phyloP scores from a whole-genome alignment of 2,113 vertebrate species.

The Lipophrys pholis region DNA sequence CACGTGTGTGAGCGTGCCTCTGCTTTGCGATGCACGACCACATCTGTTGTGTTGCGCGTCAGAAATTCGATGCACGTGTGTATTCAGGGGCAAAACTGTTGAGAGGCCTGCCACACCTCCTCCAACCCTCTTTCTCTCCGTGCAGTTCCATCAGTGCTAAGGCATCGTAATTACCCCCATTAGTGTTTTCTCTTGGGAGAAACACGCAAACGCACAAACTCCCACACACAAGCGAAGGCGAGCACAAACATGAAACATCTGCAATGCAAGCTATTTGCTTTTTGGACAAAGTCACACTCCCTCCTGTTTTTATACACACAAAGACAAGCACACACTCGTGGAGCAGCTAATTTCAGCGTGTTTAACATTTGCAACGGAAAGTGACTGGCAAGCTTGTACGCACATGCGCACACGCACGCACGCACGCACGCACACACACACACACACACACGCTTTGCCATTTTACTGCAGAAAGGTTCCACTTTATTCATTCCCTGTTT shows the following conservation, averaged over 20 bases:
- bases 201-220: slow-evolving; percentile 26
- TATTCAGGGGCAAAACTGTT: slow-evolving; percentile 33
- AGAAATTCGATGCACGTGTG: slow-evolving; percentile 2
- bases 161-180: slow-evolving; percentile 66
- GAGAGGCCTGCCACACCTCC: slow-evolving; percentile 41
- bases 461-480: slow-evolving; percentile 41
- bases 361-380: slow-evolving; percentile 13
- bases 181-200: slow-evolving; percentile 49
- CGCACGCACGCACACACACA: slow-evolving; percentile 5
- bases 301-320: background rate
- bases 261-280: slow-evolving; percentile 47
- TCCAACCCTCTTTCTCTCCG: slow-evolving; percentile 33
- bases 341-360: slow-evolving; percentile 38
- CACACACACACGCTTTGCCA: slow-evolving; percentile 24
- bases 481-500: slow-evolving; percentile 50
- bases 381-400: slow-evolving; percentile 16
- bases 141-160: slow-evolving; percentile 45
- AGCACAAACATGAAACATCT: slow-evolving; percentile 39
- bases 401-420: background rate
- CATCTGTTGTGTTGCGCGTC: slow-evolving; percentile 50
- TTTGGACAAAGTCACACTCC: slow-evolving; percentile 31
- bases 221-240: background rate
- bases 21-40: slow-evolving; percentile 17
- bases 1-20: slow-evolving; percentile 7
- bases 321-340: background rate